phyloP scores from a whole-genome alignment of 2,113 vertebrate species.

The Bubo blakistoni region DNA sequence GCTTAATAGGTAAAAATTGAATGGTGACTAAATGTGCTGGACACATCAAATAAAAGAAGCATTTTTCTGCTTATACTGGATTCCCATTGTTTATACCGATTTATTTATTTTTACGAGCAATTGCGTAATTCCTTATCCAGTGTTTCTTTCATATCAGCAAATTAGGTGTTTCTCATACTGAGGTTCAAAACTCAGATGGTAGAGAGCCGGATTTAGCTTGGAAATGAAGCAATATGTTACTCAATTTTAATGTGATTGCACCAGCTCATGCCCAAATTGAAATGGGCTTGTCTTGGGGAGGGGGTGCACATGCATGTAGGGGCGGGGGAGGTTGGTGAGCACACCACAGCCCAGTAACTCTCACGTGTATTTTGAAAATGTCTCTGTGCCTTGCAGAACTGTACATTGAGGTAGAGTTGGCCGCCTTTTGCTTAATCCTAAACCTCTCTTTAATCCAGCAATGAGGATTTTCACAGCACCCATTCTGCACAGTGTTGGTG shows the following conservation, averaged over 20 bases:
- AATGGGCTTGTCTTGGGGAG: neutral
- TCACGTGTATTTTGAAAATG: neutral
- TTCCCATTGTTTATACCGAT: neutral
- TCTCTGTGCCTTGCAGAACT: neutral
- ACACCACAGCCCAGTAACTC: neutral
- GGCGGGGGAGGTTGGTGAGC: neutral
- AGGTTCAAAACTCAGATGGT: neutral
- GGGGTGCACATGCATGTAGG: rapidly evolving
- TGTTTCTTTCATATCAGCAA: neutral
- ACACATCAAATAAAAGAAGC: constrained; percentile 66
- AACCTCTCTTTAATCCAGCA: rapidly evolving
- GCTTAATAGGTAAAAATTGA: constrained; percentile 6
- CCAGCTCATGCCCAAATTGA: neutral
- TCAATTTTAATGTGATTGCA: neutral
- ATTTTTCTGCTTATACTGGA: constrained; percentile 30
- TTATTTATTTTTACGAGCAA: neutral
- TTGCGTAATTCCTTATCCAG: neutral
- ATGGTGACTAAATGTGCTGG: constrained; percentile 62
- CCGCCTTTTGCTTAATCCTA: neutral
- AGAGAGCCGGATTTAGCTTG: neutral
- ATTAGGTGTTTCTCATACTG: neutral
- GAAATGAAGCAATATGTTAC: neutral
- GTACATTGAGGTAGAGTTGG: neutral
- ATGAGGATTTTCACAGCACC: neutral
- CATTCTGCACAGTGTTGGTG: rapidly evolving